These are phyloP conservation scores for Motacilla alba DNA, from an alignment of 2,113 vertebrate genomes.

Conservation along the genomic window DNA sequence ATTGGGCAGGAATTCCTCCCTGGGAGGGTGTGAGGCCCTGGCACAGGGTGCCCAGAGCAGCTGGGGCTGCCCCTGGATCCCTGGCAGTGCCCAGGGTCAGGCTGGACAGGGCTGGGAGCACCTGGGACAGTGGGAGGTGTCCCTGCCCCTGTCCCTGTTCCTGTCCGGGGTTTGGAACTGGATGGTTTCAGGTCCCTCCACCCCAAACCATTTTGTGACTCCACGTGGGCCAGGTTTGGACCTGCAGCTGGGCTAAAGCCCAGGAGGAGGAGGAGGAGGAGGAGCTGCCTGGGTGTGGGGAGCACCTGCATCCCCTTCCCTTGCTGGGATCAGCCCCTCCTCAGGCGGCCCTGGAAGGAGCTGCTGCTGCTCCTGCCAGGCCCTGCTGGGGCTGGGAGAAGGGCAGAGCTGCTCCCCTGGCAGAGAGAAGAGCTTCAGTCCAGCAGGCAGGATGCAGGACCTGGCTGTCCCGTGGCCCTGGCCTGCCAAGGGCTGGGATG, in stretches of 20 bases:
- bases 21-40: background rate
- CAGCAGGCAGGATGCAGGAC: background rate
- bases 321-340: background rate
- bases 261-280: background rate
- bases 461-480: background rate
- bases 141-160: background rate
- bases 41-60: background rate
- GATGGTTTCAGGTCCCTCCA: background rate
- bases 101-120: background rate
- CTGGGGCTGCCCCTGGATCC: background rate
- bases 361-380: background rate
- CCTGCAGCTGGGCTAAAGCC: background rate
- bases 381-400: background rate
- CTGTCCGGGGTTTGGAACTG: background rate
- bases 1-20: background rate
- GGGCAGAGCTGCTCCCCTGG: background rate
- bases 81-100: background rate
- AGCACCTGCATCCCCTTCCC: background rate
- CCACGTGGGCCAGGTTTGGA: background rate
- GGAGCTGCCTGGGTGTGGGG: background rate
- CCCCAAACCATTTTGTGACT: background rate
- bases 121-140: background rate
- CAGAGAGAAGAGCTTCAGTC: background rate
- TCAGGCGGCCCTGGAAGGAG: background rate
- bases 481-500: background rate